phyloP scores from a whole-genome alignment of 2,888 invertebrate species.

The Cephus rjabovi region DNA sequence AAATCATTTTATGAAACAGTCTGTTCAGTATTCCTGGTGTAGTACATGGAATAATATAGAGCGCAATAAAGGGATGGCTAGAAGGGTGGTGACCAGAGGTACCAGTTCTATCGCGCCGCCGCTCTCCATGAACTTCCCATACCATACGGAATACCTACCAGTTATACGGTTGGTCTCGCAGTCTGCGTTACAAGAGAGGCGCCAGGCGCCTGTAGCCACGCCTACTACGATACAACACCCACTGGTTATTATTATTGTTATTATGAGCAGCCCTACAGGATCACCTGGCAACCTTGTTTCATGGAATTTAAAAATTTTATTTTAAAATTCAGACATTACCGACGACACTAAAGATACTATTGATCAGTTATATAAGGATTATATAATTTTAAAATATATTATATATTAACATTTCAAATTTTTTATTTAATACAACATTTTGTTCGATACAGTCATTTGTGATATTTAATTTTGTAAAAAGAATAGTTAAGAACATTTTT shows the following conservation, averaged over 20 bases:
- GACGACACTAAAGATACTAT: neutral
- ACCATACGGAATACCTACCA: conserved; percentile 49
- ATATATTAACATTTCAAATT: neutral
- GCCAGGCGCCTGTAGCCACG: conserved; percentile 50
- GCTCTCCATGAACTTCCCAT: conserved; percentile 43
- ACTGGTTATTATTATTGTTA: conserved; percentile 47
- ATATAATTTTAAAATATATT: neutral
- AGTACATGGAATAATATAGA: neutral
- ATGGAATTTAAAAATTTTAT: neutral
- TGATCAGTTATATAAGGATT: neutral
- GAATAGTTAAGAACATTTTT: neutral
- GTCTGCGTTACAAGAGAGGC: conserved; percentile 47
- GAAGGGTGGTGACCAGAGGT: conserved; percentile 30
- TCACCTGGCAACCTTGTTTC: neutral
- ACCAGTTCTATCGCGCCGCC: conserved; percentile 46
- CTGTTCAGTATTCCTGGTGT: neutral
- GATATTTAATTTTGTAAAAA: neutral
- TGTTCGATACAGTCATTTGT: neutral
- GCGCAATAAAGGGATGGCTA: neutral
- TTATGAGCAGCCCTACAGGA: conserved; percentile 14
- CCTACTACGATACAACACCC: conserved; percentile 55
- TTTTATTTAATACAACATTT: neutral
- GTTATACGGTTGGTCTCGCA: conserved; percentile 51
- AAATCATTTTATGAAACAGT: neutral
- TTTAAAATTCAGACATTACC: neutral